Percentiles rank a stretch among this genome's conserved stretches.
Evolutionary conservation across 2,888 invertebrate species (phyloP).

Genomic region (Rhingia rostrata): DNA sequence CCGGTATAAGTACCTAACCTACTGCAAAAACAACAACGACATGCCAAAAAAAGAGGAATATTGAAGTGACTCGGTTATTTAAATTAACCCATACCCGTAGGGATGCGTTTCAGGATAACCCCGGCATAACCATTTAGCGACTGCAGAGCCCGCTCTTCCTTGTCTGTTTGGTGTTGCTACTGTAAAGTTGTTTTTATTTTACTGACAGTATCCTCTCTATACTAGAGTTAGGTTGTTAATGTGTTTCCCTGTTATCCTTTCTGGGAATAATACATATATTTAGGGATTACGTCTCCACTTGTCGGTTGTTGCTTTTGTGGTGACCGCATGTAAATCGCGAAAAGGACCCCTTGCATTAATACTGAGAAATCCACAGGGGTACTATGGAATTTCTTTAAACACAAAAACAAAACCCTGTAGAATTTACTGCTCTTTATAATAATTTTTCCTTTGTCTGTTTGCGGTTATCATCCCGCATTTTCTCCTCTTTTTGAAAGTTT

Average conservation of each 20-base stretch:
- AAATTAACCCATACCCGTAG: conserved; percentile 64
- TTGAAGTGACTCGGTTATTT: conserved; percentile 65
- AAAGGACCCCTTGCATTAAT: not conserved
- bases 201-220: not conserved
- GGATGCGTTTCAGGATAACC: conserved; percentile 47
- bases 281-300: conserved; percentile 47
- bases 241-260: conserved; percentile 36
- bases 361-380: not conserved
- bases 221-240: conserved; percentile 39
- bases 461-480: conserved; percentile 5
- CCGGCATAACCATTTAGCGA: conserved; percentile 25
- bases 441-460: conserved; percentile 45
- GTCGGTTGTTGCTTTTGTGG: conserved; percentile 34
- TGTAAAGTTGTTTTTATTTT: not conserved
- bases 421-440: conserved; percentile 37
- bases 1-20: conserved; percentile 20
- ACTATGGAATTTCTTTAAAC: not conserved
- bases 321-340: not conserved
- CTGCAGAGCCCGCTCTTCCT: not conserved
- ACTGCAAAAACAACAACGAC: not conserved
- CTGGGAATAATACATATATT: conserved; percentile 27
- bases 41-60: conserved; percentile 26
- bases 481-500: not conserved
- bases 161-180: not conserved
- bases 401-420: conserved; percentile 8